Conservation (phyloP, 2,888 invertebrate genomes). For the Plagiodera versicolora region DNA sequence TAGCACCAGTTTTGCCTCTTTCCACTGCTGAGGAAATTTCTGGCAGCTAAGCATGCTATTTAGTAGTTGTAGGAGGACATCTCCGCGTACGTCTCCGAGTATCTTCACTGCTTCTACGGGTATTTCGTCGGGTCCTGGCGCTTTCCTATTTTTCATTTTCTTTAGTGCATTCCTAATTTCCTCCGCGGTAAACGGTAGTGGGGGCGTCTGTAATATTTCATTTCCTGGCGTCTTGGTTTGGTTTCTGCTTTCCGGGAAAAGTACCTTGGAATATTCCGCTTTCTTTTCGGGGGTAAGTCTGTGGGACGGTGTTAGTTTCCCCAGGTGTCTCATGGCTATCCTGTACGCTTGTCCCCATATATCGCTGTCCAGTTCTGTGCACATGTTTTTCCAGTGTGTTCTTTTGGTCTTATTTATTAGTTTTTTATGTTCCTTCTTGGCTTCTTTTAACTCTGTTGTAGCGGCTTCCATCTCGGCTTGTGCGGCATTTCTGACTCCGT, state of each 20-base stretch:
- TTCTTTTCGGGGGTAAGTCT: background rate
- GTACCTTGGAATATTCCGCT: background rate
- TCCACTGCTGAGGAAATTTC: conserved; percentile 14
- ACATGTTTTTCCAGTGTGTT: conserved; percentile 9
- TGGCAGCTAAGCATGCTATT: conserved; percentile 7
- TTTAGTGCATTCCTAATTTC: background rate
- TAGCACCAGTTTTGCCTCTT: conserved; percentile 15
- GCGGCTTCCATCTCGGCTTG: background rate
- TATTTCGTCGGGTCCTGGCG: background rate
- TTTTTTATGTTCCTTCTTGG: background rate
- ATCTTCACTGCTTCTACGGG: background rate
- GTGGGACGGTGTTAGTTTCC: background rate
- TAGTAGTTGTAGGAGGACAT: background rate
- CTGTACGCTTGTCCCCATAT: conserved; percentile 15
- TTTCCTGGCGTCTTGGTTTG: background rate
- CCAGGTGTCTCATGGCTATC: conserved; percentile 3
- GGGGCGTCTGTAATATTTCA: background rate
- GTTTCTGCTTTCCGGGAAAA: conserved; percentile 1
- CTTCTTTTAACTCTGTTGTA: background rate
- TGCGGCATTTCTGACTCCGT: background rate
- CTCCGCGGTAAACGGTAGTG: background rate
- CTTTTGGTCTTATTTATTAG: too few relatives aligned
- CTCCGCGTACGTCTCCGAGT: background rate
- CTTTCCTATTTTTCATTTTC: background rate
- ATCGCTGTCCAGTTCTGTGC: conserved; percentile 7